These are phyloP conservation scores for Melipona quadrifasciata DNA, from an alignment of 1,140 invertebrate species.

Conservation along the genomic window DNA sequence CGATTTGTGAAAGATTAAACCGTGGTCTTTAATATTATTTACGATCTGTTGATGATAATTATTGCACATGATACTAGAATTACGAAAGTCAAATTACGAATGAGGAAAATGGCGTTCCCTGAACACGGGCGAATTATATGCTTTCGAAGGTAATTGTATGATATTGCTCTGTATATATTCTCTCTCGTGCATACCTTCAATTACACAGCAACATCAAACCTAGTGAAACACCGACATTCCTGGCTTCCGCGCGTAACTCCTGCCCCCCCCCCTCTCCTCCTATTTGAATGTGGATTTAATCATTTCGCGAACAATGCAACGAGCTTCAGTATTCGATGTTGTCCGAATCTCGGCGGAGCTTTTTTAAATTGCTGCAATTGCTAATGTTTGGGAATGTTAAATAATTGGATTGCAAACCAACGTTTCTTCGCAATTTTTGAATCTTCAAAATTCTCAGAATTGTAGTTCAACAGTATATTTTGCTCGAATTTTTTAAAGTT, in stretches of 20 bases:
- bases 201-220: neutral
- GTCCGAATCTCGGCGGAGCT: neutral
- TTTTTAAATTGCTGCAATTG: too few relatives aligned
- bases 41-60: too few relatives aligned
- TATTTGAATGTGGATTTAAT: neutral
- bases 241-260: neutral
- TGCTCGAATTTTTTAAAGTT: too few relatives aligned
- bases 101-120: neutral
- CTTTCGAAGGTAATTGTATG: neutral
- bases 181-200: neutral
- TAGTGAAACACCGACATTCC: neutral
- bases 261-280: neutral
- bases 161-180: neutral
- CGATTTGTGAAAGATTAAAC: too few relatives aligned
- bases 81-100: neutral
- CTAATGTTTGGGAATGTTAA: too few relatives aligned
- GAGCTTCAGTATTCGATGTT: neutral
- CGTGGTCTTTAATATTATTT: too few relatives aligned
- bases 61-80: neutral
- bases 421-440: too few relatives aligned
- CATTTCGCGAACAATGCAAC: neutral
- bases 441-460: too few relatives aligned
- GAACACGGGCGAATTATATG: neutral
- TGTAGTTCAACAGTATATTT: too few relatives aligned
- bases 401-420: too few relatives aligned